A percentile compares a stretch with the other conserved stretches of the same genome.
Evolutionary conservation across 2,797 vertebrate genomes (phyloP).

Genomic region (Catostomus latipinnis): DNA sequence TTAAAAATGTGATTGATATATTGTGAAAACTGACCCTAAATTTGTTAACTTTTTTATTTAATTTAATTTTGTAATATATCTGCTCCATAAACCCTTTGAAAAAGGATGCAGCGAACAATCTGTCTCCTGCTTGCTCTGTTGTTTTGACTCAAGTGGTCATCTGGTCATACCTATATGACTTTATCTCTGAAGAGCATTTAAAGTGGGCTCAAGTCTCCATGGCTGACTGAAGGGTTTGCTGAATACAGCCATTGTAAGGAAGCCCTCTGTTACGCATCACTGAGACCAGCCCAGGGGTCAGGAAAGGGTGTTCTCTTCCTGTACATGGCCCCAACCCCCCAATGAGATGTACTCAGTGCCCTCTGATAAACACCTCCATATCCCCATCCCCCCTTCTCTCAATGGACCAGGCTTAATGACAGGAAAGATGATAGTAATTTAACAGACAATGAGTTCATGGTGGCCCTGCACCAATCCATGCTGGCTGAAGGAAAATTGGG

Average conservation of each 20-base stretch:
- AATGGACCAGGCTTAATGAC: constrained; percentile 61
- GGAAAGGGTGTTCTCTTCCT: constrained; percentile 80
- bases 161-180: constrained; percentile 20
- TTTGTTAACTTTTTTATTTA: too few relatives aligned
- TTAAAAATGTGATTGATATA: too few relatives aligned
- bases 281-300: constrained; percentile 66
- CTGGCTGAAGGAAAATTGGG: constrained; percentile 57
- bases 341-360: constrained; percentile 20
- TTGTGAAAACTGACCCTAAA: too few relatives aligned
- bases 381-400: constrained; percentile 28
- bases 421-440: constrained; percentile 66
- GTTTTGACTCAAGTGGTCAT: constrained; percentile 30
- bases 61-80: too few relatives aligned
- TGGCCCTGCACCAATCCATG: constrained; percentile 53
- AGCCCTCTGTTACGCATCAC: constrained; percentile 64
- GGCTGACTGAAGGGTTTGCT: constrained; percentile 37
- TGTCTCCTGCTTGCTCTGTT: neutral
- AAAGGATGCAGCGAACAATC: neutral
- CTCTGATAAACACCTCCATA: constrained; percentile 35
- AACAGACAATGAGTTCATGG: constrained; percentile 72
- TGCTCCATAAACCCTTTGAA: neutral
- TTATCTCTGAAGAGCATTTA: constrained; percentile 42
- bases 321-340: constrained; percentile 60
- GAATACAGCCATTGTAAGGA: constrained; percentile 65
- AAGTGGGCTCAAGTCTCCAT: constrained; percentile 24